These are phyloP conservation scores for Archaeoteleia sp. DNA, from an alignment of 2,888 invertebrate genomes.

Conservation along the genomic window DNA sequence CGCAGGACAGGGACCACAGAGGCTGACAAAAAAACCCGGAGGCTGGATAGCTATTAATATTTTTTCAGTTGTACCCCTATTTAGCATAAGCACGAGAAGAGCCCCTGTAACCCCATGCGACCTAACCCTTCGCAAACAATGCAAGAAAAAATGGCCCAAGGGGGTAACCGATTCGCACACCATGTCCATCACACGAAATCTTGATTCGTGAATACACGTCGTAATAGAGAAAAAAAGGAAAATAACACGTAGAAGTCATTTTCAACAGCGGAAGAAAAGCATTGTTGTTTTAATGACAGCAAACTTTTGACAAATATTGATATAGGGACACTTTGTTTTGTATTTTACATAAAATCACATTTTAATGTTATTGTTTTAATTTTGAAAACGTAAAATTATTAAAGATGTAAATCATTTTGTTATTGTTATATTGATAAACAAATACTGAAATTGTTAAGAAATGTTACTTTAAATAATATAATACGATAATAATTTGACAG, in stretches of 20 bases:
- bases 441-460: no score
- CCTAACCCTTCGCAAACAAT: conserved; percentile 61
- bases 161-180: conserved; percentile 56
- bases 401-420: no score
- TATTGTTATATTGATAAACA: no score
- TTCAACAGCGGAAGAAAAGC: no score
- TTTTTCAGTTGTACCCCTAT: conserved; percentile 70
- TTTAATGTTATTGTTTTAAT: no score
- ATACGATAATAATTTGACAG: no score
- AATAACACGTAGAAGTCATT: conserved; percentile 4
- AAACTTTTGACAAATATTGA: conserved; percentile 1
- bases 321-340: no score
- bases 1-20: conserved; percentile 6
- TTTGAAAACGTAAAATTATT: no score
- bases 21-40: conserved; percentile 51
- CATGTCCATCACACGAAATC: conserved; percentile 22
- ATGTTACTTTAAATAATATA: no score
- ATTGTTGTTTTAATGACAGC: neutral
- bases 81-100: conserved; percentile 69
- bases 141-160: conserved; percentile 55
- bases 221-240: conserved; percentile 9
- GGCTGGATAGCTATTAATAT: conserved; percentile 73
- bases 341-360: no score
- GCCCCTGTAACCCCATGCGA: conserved; percentile 27
- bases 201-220: neutral